phyloP scores from a whole-genome alignment of 2,888 invertebrate genomes.

The Disparrhopalites patrizii region DNA sequence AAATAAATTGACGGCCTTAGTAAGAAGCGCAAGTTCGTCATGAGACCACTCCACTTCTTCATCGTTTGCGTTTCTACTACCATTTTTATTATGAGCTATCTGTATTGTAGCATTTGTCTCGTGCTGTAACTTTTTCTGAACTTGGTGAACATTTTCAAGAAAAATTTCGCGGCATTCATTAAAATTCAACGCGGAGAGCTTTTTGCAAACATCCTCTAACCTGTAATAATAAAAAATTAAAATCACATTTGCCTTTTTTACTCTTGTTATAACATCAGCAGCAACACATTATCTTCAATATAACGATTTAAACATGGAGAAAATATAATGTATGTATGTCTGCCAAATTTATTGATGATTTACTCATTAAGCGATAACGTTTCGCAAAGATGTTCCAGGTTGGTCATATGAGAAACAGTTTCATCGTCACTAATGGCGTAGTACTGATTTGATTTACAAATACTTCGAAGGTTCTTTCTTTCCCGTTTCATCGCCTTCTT shows the following conservation, averaged over 20 bases:
- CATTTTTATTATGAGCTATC: constrained; percentile 49
- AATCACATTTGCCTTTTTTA: not conserved
- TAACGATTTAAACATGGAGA: not conserved
- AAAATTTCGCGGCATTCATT: constrained; percentile 64
- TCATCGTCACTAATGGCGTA: constrained; percentile 65
- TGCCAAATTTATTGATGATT: constrained; percentile 21
- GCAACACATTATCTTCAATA: not conserved
- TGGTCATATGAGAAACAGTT: constrained; percentile 80
- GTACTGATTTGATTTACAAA: constrained; percentile 77
- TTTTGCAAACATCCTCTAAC: constrained; percentile 50
- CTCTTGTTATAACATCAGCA: not conserved
- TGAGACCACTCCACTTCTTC: constrained; percentile 70
- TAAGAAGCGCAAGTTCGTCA: constrained; percentile 80
- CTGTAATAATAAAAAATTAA: too few relatives aligned
- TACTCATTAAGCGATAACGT: constrained; percentile 55
- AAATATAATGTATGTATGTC: not conserved
- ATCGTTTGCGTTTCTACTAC: constrained; percentile 55
- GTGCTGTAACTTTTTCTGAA: constrained; percentile 71
- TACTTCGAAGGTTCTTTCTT: constrained; percentile 71
- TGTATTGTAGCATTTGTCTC: constrained; percentile 52
- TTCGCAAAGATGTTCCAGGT: constrained; percentile 89
- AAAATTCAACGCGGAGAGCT: constrained; percentile 45
- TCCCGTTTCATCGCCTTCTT: constrained; percentile 85
- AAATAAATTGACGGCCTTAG: constrained; percentile 95
- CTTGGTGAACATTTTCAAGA: constrained; percentile 62